Conservation (phyloP, 2,797 vertebrate species). For the Phrynocephalus vlangalii region DNA sequence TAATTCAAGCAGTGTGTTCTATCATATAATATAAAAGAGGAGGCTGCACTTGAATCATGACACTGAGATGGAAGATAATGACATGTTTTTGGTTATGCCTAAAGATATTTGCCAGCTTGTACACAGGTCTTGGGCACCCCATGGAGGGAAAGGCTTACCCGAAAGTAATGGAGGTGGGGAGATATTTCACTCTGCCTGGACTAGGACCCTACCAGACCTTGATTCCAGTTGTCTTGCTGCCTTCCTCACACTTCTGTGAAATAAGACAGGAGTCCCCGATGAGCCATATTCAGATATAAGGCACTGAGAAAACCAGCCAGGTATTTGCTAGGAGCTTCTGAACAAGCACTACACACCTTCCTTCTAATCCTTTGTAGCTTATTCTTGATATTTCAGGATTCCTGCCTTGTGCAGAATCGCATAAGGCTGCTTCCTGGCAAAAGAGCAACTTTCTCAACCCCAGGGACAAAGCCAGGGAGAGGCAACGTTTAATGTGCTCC, state of each 20-base stretch:
- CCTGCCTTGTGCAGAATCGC: slow-evolving; percentile 65
- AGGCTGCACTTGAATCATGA: background rate
- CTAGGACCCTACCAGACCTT: too few relatives aligned
- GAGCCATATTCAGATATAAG: background rate
- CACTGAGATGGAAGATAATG: background rate
- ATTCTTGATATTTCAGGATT: slow-evolving; percentile 64
- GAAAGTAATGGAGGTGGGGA: too few relatives aligned
- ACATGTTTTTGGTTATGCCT: background rate
- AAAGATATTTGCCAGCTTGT: background rate
- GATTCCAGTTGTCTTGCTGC: background rate
- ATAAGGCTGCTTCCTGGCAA: slow-evolving; percentile 82
- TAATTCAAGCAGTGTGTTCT: background rate
- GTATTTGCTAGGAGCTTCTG: background rate
- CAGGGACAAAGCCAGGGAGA: slow-evolving; percentile 71
- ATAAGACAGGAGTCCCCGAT: background rate
- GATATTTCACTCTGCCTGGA: too few relatives aligned
- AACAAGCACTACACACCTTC: background rate
- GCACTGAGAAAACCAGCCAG: background rate
- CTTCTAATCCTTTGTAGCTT: slow-evolving; percentile 61
- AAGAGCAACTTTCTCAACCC: slow-evolving; percentile 76
- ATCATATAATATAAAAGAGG: background rate
- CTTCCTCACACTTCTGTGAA: background rate
- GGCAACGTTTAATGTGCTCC: slow-evolving; percentile 81
- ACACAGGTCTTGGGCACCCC: too few relatives aligned
- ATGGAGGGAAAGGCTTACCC: too few relatives aligned